Evolutionary conservation across 2,113 vertebrate species (phyloP).

Genomic region (Hymenochirus boettgeri): DNA sequence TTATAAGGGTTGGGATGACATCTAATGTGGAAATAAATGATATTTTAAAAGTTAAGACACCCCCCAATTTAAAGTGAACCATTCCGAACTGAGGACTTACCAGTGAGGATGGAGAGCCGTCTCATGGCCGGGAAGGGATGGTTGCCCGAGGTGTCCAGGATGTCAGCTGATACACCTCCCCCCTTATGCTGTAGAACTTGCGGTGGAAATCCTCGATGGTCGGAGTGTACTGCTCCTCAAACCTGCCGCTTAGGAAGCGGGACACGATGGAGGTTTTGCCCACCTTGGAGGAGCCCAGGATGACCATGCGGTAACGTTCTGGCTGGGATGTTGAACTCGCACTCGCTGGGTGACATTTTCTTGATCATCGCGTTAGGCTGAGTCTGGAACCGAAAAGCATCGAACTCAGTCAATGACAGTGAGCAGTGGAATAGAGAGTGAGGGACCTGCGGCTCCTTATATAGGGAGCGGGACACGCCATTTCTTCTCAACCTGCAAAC

Average conservation of each 20-base stretch:
- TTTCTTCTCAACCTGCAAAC: conserved; percentile 18
- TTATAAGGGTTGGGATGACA: too few species aligned
- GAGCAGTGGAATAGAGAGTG: fast-evolving
- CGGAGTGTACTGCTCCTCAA: conserved; percentile 94
- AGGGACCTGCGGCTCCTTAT: conserved; percentile 46
- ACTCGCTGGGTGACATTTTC: conserved; percentile 85
- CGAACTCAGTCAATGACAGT: not conserved
- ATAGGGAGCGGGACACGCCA: conserved; percentile 47
- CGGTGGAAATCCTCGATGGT: conserved; percentile 98
- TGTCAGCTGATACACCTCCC: conserved; percentile 92
- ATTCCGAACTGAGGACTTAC: conserved; percentile 63
- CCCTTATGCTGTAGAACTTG: conserved; percentile 96
- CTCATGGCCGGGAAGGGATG: conserved; percentile 96
- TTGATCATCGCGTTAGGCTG: conserved; percentile 82
- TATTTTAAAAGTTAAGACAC: too few species aligned
- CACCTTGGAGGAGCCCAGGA: conserved; percentile 95
- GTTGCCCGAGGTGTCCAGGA: conserved; percentile 92
- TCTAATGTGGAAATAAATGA: too few species aligned
- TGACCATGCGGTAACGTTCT: conserved; percentile 97
- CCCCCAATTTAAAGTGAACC: too few species aligned
- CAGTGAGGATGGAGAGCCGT: conserved; percentile 93
- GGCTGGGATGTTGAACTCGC: conserved; percentile 83
- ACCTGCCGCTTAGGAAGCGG: conserved; percentile 88
- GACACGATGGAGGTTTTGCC: conserved; percentile 96
- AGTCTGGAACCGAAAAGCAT: conserved; percentile 7